Base-by-base conservation (phyloP, 2,888 invertebrate species). In the Agrypnus murinus region DNA sequence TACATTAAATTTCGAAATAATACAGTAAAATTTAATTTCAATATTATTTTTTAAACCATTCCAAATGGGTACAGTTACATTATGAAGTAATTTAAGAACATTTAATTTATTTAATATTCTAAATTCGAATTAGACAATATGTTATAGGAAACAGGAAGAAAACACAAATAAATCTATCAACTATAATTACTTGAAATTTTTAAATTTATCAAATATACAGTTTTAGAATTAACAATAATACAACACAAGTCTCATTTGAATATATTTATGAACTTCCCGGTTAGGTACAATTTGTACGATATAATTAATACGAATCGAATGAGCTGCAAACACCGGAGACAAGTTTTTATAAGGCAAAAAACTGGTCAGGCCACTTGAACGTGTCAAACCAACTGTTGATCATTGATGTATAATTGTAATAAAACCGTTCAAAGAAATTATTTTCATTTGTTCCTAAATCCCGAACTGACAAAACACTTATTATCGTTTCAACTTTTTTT, bases 251-350 rank as follows among this genome's bases (percentile, higher is more conserved):
- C 50, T 50, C 25, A 50, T 50, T 50, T 50, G 32, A 64, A 53
- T 64, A 64, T 53, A 64, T 64, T 64, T 64, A 64, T 64, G 64
- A 64, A 64, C 64, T 64, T 64, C 38, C 36, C 58, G 32, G 58
- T 65, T 59, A 38, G 38, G 45, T 25, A 43, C 59, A 68, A 68
- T 68, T 68, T 63, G 68, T 68, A 46, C 55, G 31, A 36, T 43
- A 63, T 68, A 68, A 68, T 68, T 68, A 68, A 68, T 68, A 53
- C 43, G 59, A 53, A 48, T 59, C 46, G 66, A 53, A 60, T 65
- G 65, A 45, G 57, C 50, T 50, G 34, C 36, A 68, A 43, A 62
- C 45, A 38, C 31, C 31, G 40, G 58, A 65, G 64, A 58, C 64
- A 17, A 50, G 58, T 64, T 63, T 36, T 48, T 57, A 32, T 36